These are phyloP conservation scores for Crypturellus tataupa DNA, from an alignment of 2,797 vertebrate species.

Conservation along the genomic window DNA sequence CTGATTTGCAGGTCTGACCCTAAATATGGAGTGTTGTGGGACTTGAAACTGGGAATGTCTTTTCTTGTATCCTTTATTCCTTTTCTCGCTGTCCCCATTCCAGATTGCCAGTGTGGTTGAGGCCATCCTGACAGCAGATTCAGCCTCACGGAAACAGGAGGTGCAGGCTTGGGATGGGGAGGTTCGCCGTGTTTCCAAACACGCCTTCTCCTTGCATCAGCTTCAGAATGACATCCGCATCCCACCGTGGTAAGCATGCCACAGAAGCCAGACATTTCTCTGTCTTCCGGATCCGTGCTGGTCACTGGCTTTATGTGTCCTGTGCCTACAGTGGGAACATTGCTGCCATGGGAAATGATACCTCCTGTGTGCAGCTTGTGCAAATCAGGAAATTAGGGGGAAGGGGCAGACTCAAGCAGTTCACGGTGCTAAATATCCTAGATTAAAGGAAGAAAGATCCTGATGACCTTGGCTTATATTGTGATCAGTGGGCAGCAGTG, in stretches of 20 bases:
- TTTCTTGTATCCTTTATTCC: not conserved
- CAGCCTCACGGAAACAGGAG: constrained; percentile 94
- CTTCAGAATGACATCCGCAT: constrained; percentile 95
- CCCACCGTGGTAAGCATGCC: constrained; percentile 90
- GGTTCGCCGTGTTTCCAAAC: constrained; percentile 93
- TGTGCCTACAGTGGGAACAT: not conserved
- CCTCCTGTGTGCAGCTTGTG: not conserved
- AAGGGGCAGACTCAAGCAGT: not conserved
- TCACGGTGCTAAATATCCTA: not conserved
- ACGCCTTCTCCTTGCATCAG: constrained; percentile 93
- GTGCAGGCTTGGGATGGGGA: constrained; percentile 99
- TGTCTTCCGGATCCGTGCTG: not conserved
- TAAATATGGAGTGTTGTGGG: not conserved
- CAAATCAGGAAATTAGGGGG: not conserved
- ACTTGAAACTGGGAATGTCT: not conserved
- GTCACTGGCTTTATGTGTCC: not conserved
- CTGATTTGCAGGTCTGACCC: not conserved
- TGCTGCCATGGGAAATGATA: not conserved
- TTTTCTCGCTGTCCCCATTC: not conserved
- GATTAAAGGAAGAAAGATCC: not conserved
- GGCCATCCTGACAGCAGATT: constrained; percentile 94
- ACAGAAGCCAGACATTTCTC: not conserved
- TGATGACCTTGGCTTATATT: rapidly evolving
- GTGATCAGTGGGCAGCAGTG: not conserved
- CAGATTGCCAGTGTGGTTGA: constrained; percentile 93